Percentiles rank a stretch among this genome's conserved stretches.
phyloP scores from a whole-genome alignment of 1,140 invertebrate genomes.

The Delia radicum region DNA sequence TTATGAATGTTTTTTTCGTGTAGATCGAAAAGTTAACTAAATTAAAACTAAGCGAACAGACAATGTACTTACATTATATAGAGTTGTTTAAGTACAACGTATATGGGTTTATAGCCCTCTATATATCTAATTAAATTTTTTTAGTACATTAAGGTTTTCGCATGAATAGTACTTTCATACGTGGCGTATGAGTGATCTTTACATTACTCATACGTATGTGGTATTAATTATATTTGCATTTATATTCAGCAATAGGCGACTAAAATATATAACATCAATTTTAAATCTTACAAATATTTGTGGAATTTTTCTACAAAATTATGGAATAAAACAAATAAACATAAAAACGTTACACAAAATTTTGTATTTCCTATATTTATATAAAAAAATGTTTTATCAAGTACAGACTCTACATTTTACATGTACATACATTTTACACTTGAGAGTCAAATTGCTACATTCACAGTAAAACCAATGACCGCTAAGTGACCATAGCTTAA shows the following conservation, averaged over 20 bases:
- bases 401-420: neutral
- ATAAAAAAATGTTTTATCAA: neutral
- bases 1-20: too few relatives aligned
- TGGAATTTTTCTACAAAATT: neutral
- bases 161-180: too few relatives aligned
- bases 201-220: too few relatives aligned
- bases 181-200: too few relatives aligned
- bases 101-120: too few relatives aligned
- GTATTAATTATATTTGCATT: neutral
- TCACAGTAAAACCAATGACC: neutral
- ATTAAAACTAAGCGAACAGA: too few relatives aligned
- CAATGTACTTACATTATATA: too few relatives aligned
- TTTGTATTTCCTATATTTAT: neutral
- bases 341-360: neutral
- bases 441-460: neutral
- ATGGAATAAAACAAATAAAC: neutral
- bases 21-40: too few relatives aligned
- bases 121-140: too few relatives aligned
- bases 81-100: too few relatives aligned
- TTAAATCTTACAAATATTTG: neutral
- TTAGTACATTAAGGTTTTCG: too few relatives aligned
- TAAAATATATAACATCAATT: neutral
- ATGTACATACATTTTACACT: neutral
- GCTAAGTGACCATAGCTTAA: constrained; percentile 1
- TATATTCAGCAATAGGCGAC: neutral